Base-by-base conservation (phyloP, 2,113 vertebrate genomes). In the Nannospalax galili region DNA sequence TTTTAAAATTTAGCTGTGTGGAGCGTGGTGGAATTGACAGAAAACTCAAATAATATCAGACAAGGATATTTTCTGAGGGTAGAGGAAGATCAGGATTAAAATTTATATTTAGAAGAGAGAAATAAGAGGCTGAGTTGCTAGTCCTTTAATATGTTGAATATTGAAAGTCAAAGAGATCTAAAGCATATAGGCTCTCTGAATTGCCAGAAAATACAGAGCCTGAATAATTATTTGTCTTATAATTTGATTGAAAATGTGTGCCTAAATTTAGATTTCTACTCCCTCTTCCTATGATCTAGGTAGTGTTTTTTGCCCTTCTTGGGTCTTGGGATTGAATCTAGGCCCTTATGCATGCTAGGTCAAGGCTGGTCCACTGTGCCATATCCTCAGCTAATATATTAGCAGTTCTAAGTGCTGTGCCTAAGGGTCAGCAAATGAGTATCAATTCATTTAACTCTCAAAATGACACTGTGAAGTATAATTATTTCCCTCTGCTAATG, bases 141-240 rank as follows among this genome's bases (percentile, higher is more conserved):
- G 12, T 52, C 20, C n/a, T 73, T 95, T 82, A 30, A 16, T 72
- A 24, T 22, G 28, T 20, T 88, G 56, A 92, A 87, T 45, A 60
- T 17, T 56, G 62, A 93, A 94, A 28, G 69, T 19, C 78, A 90
- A 92, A 77, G 60, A 88, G 77, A 88, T 48, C 4, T 77, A 60
- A 88, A 85, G 58, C 26, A 65, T 17, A 28, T 26, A 77, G 26
- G 9, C 12, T 84, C 28, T 69, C 65, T 85, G 73, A 37, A 75
- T n/a, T 92, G 62, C 37, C 1, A 37, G 64, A 81, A 77, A 85
- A 88, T 60, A 56, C 22, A 28, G 2, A 17, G 35, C 45, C 64
- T 42, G 20, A 84, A 84, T 78, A 52, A 90, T 78, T 58, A 74
- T 94, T 70, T 62, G 19, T 69, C n/a, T 64, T 52, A 78, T 42